A percentile compares a stretch with the other conserved stretches of the same genome.
Conservation (phyloP, 1,140 invertebrate species). For the Aradophagus sp. region DNA sequence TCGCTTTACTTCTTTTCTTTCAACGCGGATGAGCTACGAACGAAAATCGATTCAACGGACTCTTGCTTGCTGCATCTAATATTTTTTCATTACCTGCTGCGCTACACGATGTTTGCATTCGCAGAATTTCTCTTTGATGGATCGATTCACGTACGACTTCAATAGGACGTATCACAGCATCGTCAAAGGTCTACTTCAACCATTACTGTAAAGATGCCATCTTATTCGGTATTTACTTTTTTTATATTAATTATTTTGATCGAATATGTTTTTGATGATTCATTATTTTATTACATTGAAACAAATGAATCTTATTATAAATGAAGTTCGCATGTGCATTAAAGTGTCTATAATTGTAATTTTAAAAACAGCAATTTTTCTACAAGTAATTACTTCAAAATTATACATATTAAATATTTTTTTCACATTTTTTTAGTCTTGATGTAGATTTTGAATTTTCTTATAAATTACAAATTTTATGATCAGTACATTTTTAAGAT, state of each 20-base stretch:
- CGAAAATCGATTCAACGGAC: conserved; percentile 38
- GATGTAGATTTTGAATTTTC: too few species aligned
- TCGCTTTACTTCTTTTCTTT: conserved; percentile 21
- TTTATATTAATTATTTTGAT: neutral
- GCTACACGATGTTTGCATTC: conserved; percentile 48
- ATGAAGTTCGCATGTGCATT: too few species aligned
- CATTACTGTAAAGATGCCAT: conserved; percentile 8
- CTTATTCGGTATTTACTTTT: conserved; percentile 16
- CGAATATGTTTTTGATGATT: too few species aligned
- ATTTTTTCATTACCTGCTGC: conserved; percentile 47
- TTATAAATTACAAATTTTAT: too few species aligned
- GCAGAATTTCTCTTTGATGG: conserved; percentile 52
- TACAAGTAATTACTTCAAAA: too few species aligned
- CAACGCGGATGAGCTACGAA: conserved; percentile 16
- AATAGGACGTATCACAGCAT: conserved; percentile 20
- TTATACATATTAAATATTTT: too few species aligned
- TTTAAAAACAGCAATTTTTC: too few species aligned
- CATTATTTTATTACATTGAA: too few species aligned
- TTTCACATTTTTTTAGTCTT: too few species aligned
- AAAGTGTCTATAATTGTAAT: too few species aligned
- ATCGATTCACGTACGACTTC: conserved; percentile 40
- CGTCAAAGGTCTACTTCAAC: conserved; percentile 15
- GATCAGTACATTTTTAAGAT: too few species aligned
- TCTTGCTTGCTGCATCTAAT: conserved; percentile 34
- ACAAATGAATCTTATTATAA: too few species aligned